These are phyloP conservation scores for Himantopus leucocephalus DNA, from an alignment of 2,113 vertebrate species.

Conservation along the genomic window DNA sequence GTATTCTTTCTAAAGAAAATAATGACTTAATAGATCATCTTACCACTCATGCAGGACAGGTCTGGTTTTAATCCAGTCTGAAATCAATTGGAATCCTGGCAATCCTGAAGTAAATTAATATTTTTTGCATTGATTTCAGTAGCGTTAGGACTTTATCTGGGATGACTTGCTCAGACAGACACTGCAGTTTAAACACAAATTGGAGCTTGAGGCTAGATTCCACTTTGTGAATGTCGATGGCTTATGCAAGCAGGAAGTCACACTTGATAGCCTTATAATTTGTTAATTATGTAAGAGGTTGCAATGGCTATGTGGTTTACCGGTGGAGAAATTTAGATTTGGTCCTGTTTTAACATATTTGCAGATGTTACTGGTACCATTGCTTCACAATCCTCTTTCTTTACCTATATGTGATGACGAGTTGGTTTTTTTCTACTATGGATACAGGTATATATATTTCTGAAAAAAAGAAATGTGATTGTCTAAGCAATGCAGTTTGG, in stretches of 20 bases:
- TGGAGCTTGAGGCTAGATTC: not conserved
- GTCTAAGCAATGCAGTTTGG: not conserved
- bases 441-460: not conserved
- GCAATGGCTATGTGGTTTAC: accelerated
- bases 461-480: not conserved
- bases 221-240: not conserved
- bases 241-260: not conserved
- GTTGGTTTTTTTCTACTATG: not conserved
- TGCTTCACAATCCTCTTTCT: not conserved
- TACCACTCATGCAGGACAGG: not conserved
- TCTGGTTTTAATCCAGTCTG: not conserved
- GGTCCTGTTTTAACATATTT: not conserved
- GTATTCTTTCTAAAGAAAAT: not conserved
- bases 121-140: not conserved
- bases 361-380: not conserved
- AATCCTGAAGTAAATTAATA: not conserved
- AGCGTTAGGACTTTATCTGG: not conserved
- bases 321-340: not conserved
- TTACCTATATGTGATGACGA: not conserved
- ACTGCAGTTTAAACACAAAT: not conserved
- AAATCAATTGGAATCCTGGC: not conserved
- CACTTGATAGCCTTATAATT: not conserved
- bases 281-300: not conserved
- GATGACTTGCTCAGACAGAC: not conserved
- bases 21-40: not conserved